Evolutionary conservation across 53 echinoderm and acorn worm genomes (phyloP).

Genomic region (Pentamera pediparva): DNA sequence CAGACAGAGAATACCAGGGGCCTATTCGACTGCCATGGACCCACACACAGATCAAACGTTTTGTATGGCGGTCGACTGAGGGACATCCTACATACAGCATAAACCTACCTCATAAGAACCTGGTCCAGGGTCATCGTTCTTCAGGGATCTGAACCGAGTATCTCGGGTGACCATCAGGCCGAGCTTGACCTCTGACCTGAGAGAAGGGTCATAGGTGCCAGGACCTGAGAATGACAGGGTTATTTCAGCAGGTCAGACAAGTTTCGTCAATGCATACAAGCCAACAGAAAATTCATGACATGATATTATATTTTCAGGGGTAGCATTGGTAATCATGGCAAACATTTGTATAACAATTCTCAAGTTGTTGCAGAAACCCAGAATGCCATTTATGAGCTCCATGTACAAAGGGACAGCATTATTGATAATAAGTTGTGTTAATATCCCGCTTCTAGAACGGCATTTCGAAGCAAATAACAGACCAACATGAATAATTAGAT

Average conservation of each 20-base stretch:
- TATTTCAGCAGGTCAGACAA: not conserved
- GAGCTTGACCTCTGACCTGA: slow-evolving; percentile 50
- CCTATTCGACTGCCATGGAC: not conserved
- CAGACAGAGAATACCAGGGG: too few relatives aligned
- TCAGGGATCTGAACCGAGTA: slow-evolving; percentile 56
- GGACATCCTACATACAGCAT: not conserved
- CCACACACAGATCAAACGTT: not conserved
- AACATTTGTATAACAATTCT: too few relatives aligned
- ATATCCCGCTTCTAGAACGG: too few relatives aligned
- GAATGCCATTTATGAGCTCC: too few relatives aligned
- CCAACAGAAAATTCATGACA: too few relatives aligned
- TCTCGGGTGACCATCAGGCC: slow-evolving; percentile 86
- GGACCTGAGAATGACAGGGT: slow-evolving; percentile 72
- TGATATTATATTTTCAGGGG: too few relatives aligned
- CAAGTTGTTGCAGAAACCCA: too few relatives aligned
- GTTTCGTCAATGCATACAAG: not conserved
- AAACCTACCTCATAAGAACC: slow-evolving; percentile 95
- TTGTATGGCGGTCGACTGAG: not conserved
- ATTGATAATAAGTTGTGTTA: too few relatives aligned
- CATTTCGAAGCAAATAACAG: too few relatives aligned
- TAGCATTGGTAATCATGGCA: not conserved
- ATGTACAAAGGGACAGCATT: too few relatives aligned
- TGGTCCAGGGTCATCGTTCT: slow-evolving; percentile 87
- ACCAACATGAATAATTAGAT: too few relatives aligned
- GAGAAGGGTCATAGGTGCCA: slow-evolving; percentile 73